These are phyloP conservation scores for Clinocottus analis DNA, from an alignment of 2,113 vertebrate genomes.

Conservation along the genomic window DNA sequence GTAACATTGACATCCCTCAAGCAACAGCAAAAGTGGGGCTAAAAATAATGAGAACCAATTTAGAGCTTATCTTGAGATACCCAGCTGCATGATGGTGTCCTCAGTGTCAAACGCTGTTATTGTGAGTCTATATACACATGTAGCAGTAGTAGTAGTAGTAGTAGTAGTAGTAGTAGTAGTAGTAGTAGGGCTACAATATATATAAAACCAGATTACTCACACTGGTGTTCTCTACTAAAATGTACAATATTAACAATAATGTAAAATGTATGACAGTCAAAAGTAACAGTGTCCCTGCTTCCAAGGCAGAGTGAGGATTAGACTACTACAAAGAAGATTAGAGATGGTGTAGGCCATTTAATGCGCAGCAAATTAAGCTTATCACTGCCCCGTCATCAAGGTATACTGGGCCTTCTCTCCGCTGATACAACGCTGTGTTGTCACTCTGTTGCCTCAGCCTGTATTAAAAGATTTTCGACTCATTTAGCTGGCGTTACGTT, in stretches of 20 bases:
- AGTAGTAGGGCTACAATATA: no score
- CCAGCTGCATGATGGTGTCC: no score
- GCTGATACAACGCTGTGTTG: not conserved
- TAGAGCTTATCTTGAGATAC: no score
- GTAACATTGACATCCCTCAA: no score
- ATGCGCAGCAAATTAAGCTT: constrained; percentile 25
- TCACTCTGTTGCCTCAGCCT: not conserved
- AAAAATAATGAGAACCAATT: no score
- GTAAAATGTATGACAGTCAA: constrained; percentile 3
- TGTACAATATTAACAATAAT: not conserved
- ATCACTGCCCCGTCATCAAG: constrained; percentile 28
- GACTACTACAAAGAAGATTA: constrained; percentile 42
- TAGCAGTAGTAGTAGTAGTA: no score
- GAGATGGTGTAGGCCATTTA: constrained; percentile 28
- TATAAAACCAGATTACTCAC: not conserved
- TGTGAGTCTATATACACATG: no score
- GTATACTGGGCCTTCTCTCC: constrained; percentile 3
- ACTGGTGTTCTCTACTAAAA: not conserved
- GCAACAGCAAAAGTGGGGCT: no score
- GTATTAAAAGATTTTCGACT: not conserved
- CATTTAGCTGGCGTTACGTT: not conserved
- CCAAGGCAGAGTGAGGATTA: constrained; percentile 28
- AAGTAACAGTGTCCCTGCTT: not conserved
- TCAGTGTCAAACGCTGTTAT: no score
- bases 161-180: no score